Conservation (phyloP, 2,797 vertebrate species). For the Acropternis orthonyx region DNA sequence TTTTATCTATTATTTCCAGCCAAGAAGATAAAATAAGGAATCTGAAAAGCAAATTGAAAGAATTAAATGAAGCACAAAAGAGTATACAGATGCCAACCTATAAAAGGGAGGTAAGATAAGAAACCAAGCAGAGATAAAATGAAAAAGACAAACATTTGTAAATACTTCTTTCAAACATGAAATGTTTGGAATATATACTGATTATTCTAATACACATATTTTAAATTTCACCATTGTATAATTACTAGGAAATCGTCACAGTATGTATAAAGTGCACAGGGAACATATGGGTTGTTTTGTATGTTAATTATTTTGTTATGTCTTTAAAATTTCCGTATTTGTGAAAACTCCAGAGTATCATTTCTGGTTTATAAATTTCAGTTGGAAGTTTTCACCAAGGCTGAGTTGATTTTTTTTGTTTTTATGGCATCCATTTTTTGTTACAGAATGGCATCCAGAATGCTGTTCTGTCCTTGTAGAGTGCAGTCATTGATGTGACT, state of each 20-base stretch:
- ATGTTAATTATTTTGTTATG: neutral
- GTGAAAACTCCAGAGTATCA: neutral
- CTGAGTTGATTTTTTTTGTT: neutral
- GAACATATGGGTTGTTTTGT: neutral
- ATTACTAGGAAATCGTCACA: neutral
- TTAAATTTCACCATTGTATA: neutral
- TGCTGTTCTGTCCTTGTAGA: neutral
- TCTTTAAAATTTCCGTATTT: neutral
- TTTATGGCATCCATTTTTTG: neutral
- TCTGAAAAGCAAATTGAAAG: slow-evolving; percentile 68
- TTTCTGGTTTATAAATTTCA: slow-evolving; percentile 33
- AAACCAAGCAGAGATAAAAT: neutral
- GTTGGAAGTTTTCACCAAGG: neutral
- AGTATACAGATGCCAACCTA: neutral
- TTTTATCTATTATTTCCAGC: slow-evolving; percentile 62
- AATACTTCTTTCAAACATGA: neutral
- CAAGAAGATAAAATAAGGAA: slow-evolving; percentile 71
- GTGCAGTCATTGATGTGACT: neutral
- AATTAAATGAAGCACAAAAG: slow-evolving; percentile 56
- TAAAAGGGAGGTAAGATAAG: slow-evolving; percentile 65
- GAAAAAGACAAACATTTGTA: neutral
- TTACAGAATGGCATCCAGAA: neutral
- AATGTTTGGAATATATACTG: neutral
- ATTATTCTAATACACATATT: neutral
- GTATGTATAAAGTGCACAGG: neutral